Percentiles rank a stretch among this genome's conserved stretches.
Conservation (phyloP, 2,797 vertebrate species). For the Alauda arvensis region DNA sequence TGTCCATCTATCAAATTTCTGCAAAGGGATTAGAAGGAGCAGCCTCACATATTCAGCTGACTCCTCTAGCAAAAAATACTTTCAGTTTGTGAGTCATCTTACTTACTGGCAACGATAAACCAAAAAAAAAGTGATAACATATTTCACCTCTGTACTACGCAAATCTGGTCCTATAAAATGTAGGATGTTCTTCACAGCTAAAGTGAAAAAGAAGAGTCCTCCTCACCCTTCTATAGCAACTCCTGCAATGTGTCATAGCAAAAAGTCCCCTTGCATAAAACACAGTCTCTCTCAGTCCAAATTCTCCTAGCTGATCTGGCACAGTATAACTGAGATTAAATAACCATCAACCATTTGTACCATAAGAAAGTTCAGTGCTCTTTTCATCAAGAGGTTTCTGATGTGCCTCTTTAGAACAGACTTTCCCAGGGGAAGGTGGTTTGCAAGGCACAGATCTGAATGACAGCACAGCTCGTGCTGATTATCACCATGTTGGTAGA, state of each 20-base stretch:
- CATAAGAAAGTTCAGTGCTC: neutral
- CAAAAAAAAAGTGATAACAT: neutral
- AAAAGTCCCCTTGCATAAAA: neutral
- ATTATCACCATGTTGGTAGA: neutral
- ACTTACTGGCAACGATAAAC: neutral
- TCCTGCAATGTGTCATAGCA: neutral
- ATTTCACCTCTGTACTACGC: neutral
- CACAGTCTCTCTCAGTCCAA: neutral
- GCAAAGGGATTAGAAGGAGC: neutral
- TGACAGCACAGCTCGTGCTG: neutral
- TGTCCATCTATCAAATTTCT: neutral
- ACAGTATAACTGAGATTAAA: neutral
- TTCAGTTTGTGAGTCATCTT: neutral
- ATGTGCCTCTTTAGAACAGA: neutral
- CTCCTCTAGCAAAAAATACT: neutral
- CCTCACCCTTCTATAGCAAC: neutral
- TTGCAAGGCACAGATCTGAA: neutral
- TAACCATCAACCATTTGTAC: neutral
- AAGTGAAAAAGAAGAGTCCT: neutral
- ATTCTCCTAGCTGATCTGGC: neutral
- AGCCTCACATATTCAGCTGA: neutral
- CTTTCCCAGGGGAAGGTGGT: neutral
- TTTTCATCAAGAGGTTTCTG: neutral
- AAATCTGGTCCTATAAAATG: conserved; percentile 1
- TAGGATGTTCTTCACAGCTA: neutral